A percentile compares a stretch with the other conserved stretches of the same genome.
phyloP scores from a whole-genome alignment of 2,888 invertebrate genomes.

The Nomada fabriciana region DNA sequence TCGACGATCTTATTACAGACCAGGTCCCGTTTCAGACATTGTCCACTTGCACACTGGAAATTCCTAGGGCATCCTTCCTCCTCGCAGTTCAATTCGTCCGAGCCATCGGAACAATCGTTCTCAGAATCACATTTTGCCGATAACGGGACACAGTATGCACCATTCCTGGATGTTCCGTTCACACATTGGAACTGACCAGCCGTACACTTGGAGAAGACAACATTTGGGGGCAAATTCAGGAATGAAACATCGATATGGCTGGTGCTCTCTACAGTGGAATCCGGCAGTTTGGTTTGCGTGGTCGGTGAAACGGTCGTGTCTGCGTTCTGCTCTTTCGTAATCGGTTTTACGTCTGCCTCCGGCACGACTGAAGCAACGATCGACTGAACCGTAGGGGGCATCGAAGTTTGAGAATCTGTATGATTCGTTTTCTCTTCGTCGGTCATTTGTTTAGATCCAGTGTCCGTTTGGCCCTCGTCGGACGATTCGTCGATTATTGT shows the following conservation, averaged over 20 bases:
- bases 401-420: constrained; percentile 26
- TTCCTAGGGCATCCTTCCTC: constrained; percentile 87
- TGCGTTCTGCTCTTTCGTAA: constrained; percentile 32
- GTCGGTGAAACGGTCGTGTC: constrained; percentile 19
- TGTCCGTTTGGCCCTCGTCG: constrained; percentile 17
- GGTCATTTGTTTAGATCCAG: constrained; percentile 12
- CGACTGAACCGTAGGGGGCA: constrained; percentile 31
- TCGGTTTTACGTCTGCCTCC: constrained; percentile 32
- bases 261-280: constrained; percentile 35
- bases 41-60: constrained; percentile 87
- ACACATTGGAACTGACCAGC: constrained; percentile 87
- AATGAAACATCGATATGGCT: constrained; percentile 42
- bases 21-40: constrained; percentile 87
- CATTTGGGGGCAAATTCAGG: constrained; percentile 45
- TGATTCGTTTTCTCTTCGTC: constrained; percentile 16
- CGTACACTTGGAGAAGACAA: constrained; percentile 85
- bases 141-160: constrained; percentile 86
- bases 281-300: constrained; percentile 37
- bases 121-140: constrained; percentile 86
- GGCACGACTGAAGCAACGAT: constrained; percentile 20
- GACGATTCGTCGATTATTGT: constrained; percentile 14
- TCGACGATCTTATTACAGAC: constrained; percentile 88
- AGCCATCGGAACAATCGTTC: constrained; percentile 87
- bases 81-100: constrained; percentile 87
- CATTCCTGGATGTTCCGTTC: constrained; percentile 87